Evolutionary conservation across 1,140 invertebrate species (phyloP), one percentile per base, ranked within the genome.

Genomic region (Drosophila persimilis): DNA sequence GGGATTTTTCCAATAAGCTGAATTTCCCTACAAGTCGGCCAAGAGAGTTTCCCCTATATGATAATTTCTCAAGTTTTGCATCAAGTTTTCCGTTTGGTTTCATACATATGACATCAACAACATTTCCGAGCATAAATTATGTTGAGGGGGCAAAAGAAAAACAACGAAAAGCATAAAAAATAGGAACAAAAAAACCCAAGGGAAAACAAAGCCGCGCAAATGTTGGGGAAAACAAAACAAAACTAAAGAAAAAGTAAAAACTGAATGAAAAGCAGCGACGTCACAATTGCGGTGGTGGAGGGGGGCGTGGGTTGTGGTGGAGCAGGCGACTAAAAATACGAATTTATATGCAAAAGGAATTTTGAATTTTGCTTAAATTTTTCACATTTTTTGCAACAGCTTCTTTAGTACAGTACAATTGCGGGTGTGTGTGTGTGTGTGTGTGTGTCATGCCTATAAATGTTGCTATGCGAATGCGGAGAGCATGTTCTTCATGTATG

Each of bases 271-370:
- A 77, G 55, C 61, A 70, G 69, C 56, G 11, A 39, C 35, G 35
- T 39, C 35, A 39, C 35, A 11, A 39, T 39, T 31, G 15, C 17
- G 6, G 22, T 6, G 24, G 24, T 5, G 5, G 1, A 11, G 22
- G 22, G 39, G 22, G 39, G 11, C 41, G 39, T 31, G 39, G 24
- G 17, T 52, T 13, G 59, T n/a, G 22, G 47, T 39, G 22, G 56
- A 29, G 60, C 43, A 60, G 52, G 35, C 43, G 55, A 80, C 77
- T 80, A 80, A 76, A 80, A 80, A 80, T 80, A 80, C 58, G 58
- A 80, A 80, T 80, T 80, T 80, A 80, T 76, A 80, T 80, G 77
- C 77, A 80, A 80, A 80, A 80, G 61, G 61, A 71, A 67, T 71
- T 79, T 80, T 43, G 47, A 71, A 61, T 80, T 62, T 66, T 80